A percentile compares a stretch with the other conserved stretches of the same genome.
Evolutionary conservation across 2,113 vertebrate species (phyloP).

Genomic region (Seriola dumerili): DNA sequence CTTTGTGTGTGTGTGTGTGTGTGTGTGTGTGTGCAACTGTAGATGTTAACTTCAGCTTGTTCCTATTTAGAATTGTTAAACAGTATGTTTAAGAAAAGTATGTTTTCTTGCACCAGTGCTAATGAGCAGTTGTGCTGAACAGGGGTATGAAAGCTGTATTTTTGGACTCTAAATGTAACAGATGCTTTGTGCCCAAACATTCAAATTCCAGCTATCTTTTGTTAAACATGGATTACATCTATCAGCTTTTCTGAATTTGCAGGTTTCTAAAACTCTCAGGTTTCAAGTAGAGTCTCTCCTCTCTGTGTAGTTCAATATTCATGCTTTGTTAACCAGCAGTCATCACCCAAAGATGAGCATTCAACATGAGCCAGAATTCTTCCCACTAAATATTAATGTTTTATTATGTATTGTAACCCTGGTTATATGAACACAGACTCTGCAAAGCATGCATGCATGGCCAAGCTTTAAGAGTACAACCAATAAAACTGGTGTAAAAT

Average conservation of each 20-base stretch:
- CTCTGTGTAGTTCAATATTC: conserved; percentile 8
- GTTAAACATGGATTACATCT: not conserved
- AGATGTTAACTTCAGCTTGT: not conserved
- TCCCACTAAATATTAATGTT: not conserved
- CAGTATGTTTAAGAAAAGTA: not conserved
- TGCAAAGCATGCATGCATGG: not conserved
- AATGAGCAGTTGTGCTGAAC: not conserved
- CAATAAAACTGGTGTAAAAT: not conserved
- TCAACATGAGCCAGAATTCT: conserved; percentile 5
- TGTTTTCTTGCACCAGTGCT: not conserved
- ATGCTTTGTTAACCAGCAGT: conserved; percentile 14
- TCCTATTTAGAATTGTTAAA: not conserved
- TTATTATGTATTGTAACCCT: not conserved
- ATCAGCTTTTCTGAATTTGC: not conserved
- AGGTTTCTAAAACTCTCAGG: not conserved
- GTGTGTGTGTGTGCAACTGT: too few relatives aligned
- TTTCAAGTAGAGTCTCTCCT: not conserved
- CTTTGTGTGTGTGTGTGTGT: not conserved
- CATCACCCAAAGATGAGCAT: conserved; percentile 4
- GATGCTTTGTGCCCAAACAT: not conserved
- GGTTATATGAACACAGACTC: not conserved
- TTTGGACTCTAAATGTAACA: not conserved
- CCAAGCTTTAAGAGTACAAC: not conserved
- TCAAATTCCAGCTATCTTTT: not conserved
- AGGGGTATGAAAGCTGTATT: not conserved